These are phyloP conservation scores for Virgularia gustaviana DNA, from an alignment of 92 coral and sea anemone species.

Conservation along the genomic window DNA sequence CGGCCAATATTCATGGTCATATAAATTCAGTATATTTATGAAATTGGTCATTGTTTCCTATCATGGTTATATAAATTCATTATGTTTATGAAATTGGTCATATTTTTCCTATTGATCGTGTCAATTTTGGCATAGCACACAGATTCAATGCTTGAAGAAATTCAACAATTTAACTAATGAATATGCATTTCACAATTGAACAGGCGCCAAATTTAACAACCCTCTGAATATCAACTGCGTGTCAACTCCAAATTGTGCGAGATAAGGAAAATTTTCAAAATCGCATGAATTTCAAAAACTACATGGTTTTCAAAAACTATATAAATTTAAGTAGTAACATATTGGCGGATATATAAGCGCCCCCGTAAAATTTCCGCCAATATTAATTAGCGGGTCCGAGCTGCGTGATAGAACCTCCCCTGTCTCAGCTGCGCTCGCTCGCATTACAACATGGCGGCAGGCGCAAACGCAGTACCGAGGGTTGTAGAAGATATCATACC, in stretches of 20 bases:
- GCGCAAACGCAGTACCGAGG: background rate
- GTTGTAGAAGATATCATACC: constrained; percentile 1
- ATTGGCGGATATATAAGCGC: background rate
- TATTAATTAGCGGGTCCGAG: background rate
- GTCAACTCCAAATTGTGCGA: no score
- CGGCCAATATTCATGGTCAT: background rate
- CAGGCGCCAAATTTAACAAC: background rate
- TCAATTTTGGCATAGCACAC: background rate
- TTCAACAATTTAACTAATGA: background rate
- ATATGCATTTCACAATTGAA: background rate
- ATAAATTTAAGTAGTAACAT: background rate
- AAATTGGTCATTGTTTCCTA: background rate
- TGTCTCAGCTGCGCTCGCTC: background rate
- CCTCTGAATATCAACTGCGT: no score
- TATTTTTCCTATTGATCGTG: background rate
- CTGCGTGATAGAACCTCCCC: background rate
- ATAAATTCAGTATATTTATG: no score
- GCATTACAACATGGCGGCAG: background rate
- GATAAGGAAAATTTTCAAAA: background rate
- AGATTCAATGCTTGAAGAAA: background rate
- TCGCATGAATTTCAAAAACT: background rate
- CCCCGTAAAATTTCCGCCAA: constrained; percentile 2
- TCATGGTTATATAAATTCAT: background rate
- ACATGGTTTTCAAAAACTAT: background rate
- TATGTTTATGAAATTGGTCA: no score